Conservation (phyloP, 37 sponge, comb jelly and placozoan species). For the Ephydatia muelleri region DNA sequence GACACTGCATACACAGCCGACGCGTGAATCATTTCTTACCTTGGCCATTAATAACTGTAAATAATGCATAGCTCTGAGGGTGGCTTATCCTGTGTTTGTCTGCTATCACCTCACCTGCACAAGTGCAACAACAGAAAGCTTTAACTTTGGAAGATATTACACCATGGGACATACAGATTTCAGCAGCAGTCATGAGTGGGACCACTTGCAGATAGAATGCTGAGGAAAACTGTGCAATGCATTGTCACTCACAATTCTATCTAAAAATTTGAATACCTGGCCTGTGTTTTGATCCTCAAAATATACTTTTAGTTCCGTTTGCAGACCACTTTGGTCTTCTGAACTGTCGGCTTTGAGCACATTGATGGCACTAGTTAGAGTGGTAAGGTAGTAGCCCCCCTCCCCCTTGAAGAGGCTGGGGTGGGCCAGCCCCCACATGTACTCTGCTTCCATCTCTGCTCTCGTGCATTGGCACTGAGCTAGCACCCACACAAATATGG, state of each 20-base stretch:
- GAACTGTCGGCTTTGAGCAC: conserved; percentile 44
- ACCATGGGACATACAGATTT: conserved; percentile 45
- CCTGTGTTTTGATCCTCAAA: conserved; percentile 63
- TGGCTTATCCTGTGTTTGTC: conserved; percentile 17
- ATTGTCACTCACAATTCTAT: background rate
- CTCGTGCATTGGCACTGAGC: conserved; percentile 65
- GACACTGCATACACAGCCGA: background rate
- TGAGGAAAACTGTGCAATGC: conserved; percentile 20
- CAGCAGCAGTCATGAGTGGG: conserved; percentile 62
- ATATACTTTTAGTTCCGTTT: conserved; percentile 58
- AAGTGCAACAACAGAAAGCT: background rate
- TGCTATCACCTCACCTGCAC: conserved; percentile 63
- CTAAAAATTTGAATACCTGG: conserved; percentile 18
- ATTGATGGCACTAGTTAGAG: conserved; percentile 86
- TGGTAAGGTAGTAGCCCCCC: conserved; percentile 96
- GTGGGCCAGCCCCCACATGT: conserved; percentile 93
- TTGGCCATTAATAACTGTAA: conserved; percentile 51
- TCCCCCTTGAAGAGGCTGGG: conserved; percentile 86
- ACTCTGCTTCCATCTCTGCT: conserved; percentile 89
- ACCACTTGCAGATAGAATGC: conserved; percentile 51
- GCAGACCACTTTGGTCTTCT: conserved; percentile 15
- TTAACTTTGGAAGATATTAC: background rate
- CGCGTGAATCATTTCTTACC: conserved; percentile 12
- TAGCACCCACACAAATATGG: conserved; percentile 92
- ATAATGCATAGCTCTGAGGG: conserved; percentile 68